Percentiles rank a stretch among this genome's conserved stretches.
Evolutionary conservation across 2,797 vertebrate species (phyloP).

Genomic region (Erithacus rubecula): DNA sequence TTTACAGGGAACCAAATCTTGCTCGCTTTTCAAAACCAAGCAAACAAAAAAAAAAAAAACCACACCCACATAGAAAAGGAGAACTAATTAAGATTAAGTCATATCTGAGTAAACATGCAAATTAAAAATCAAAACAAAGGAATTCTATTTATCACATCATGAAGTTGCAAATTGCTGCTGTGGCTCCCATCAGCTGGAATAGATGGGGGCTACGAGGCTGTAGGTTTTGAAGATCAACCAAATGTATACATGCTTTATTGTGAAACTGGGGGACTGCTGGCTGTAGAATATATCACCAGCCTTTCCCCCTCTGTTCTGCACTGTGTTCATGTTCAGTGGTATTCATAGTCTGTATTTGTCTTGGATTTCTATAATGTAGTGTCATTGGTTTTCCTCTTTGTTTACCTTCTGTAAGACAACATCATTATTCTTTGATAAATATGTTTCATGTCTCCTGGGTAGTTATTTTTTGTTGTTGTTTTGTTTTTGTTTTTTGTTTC

Average conservation of each 20-base stretch:
- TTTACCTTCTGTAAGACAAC: slow-evolving; percentile 28
- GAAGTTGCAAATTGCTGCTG: slow-evolving; percentile 74
- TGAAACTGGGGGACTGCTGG: background rate
- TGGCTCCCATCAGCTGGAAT: slow-evolving; percentile 20
- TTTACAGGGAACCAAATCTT: slow-evolving; percentile 11
- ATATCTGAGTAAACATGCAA: slow-evolving; percentile 79
- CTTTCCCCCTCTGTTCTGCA: background rate
- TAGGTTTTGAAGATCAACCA: slow-evolving; percentile 32
- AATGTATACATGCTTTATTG: background rate
- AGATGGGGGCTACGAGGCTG: background rate
- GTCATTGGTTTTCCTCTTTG: slow-evolving; percentile 23
- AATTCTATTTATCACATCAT: slow-evolving; percentile 77
- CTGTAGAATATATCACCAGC: background rate
- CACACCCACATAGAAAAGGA: slow-evolving; percentile 40
- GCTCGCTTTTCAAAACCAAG: slow-evolving; percentile 41
- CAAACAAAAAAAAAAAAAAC: slow-evolving; percentile 41
- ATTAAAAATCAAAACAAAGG: slow-evolving; percentile 78
- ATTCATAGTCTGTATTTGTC: background rate
- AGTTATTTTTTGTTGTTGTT: background rate
- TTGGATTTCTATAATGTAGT: slow-evolving; percentile 20
- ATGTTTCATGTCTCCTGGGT: background rate
- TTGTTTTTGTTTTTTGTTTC: background rate
- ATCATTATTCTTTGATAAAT: slow-evolving; percentile 34
- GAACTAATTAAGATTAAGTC: slow-evolving; percentile 78
- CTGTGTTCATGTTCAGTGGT: background rate